Conservation (phyloP, 2,113 vertebrate genomes). For the Rafetus swinhoei region DNA sequence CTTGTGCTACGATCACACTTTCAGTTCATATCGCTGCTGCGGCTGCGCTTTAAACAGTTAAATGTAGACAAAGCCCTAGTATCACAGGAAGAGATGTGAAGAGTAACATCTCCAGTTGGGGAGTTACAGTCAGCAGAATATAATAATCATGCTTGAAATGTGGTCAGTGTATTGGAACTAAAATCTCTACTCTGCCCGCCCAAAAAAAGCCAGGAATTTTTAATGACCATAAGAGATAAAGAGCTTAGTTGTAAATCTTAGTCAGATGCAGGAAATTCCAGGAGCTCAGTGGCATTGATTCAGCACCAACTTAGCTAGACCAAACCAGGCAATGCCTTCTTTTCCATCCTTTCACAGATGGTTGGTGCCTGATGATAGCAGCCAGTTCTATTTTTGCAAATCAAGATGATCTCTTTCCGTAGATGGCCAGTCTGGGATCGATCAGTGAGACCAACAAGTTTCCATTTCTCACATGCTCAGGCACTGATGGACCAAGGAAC, state of each 20-base stretch:
- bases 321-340: background rate
- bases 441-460: conserved; percentile 12
- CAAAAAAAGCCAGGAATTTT: background rate
- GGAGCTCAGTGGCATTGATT: background rate
- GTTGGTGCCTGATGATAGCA: background rate
- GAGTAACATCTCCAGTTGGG: rapidly evolving
- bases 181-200: background rate
- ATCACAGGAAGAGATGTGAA: background rate
- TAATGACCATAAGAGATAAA: background rate
- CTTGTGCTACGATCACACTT: too few relatives aligned
- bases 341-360: background rate
- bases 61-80: too few relatives aligned
- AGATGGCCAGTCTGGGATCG: background rate
- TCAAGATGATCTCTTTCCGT: conserved; percentile 1
- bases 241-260: background rate
- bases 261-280: background rate
- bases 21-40: too few relatives aligned
- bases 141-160: background rate
- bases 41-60: too few relatives aligned
- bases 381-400: background rate
- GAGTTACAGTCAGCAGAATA: background rate
- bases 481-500: background rate
- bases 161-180: background rate
- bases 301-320: background rate
- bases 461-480: background rate